phyloP scores from a whole-genome alignment of 2,113 vertebrate species.

The Oreochromis aureus region DNA sequence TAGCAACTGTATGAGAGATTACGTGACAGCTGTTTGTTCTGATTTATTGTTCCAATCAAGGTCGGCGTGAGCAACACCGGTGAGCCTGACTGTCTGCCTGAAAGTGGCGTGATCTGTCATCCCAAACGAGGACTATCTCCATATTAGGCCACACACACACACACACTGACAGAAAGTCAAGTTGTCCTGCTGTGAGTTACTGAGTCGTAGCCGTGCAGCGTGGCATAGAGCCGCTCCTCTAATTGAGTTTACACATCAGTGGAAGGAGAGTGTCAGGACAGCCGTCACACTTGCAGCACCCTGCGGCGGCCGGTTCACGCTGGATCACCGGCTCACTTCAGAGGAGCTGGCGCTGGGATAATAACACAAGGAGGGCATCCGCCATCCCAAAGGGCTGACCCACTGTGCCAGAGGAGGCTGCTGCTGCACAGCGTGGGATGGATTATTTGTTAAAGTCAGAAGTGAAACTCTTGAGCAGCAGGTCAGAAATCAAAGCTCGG shows the following conservation, averaged over 20 bases:
- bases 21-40: not conserved
- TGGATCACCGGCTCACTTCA: constrained; percentile 21
- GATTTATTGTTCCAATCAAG: not conserved
- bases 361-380: not conserved
- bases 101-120: not conserved
- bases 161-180: not conserved
- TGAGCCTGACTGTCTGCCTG: not conserved
- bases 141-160: not conserved
- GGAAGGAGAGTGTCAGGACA: constrained; percentile 1
- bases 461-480: not conserved
- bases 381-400: not conserved
- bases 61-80: not conserved
- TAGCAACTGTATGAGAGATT: not conserved
- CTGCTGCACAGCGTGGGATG: not conserved
- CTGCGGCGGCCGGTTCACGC: not conserved
- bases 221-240: not conserved
- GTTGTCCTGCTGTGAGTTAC: constrained; percentile 31
- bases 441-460: not conserved
- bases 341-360: not conserved
- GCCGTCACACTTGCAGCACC: not conserved
- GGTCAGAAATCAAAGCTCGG: not conserved
- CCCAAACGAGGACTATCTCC: not conserved
- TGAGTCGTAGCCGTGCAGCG: not conserved
- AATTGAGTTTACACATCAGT: constrained; percentile 44
- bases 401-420: not conserved